Conservation (phyloP, 2,113 vertebrate species). For the Megalops atlanticus region DNA sequence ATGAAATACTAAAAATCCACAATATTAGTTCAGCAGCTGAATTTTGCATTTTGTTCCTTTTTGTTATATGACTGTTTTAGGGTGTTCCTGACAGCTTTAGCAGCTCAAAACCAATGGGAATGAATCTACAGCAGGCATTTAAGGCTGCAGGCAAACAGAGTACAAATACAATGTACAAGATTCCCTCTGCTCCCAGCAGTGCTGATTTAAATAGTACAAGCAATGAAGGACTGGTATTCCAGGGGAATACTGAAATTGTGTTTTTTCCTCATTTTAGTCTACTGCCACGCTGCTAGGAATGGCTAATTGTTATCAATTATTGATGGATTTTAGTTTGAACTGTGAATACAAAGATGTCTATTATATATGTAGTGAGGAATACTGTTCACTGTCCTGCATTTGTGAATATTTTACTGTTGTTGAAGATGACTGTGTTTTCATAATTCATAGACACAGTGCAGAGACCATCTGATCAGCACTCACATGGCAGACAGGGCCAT, state of each 20-base stretch:
- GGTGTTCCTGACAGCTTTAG: neutral
- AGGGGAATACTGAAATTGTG: neutral
- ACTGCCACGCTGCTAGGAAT: no score
- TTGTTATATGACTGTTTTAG: neutral
- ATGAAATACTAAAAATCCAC: neutral
- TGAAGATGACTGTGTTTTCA: no score
- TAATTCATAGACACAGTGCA: no score
- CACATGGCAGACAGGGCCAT: no score
- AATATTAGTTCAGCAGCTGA: neutral
- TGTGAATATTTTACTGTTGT: no score
- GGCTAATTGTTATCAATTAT: neutral
- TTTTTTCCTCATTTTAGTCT: neutral
- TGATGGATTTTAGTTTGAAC: slow-evolving; percentile 2
- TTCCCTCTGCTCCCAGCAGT: neutral
- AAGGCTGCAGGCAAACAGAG: slow-evolving; percentile 1
- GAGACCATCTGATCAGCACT: no score
- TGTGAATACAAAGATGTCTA: no score
- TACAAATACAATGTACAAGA: neutral
- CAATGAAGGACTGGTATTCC: neutral
- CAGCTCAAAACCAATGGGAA: neutral
- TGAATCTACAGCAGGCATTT: neutral
- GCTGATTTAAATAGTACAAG: neutral
- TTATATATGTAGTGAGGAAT: no score
- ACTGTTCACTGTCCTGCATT: no score
- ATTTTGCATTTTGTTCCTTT: neutral